phyloP scores from a whole-genome alignment of 2,113 vertebrate species.

The Petrocephalus zakoni region DNA sequence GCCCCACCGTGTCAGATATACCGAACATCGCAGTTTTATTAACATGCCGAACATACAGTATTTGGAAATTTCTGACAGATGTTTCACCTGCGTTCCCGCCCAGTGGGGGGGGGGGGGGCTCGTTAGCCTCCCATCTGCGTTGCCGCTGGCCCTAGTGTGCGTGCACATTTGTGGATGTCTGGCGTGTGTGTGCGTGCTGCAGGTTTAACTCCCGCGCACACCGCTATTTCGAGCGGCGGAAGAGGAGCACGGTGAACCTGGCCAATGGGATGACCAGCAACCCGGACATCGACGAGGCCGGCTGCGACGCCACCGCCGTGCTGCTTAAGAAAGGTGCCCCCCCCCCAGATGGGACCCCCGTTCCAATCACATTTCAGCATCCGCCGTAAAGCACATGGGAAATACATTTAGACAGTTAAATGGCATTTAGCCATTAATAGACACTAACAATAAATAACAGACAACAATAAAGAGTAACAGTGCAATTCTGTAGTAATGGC shows the following conservation, averaged over 20 bases:
- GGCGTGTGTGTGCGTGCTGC: neutral
- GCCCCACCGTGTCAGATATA: neutral
- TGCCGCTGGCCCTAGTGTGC: neutral
- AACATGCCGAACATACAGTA: neutral
- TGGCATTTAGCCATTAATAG: neutral
- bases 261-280: conserved; percentile 78
- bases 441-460: neutral
- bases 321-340: conserved; percentile 86
- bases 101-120: neutral
- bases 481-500: too few species aligned
- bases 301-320: conserved; percentile 82
- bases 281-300: conserved; percentile 75
- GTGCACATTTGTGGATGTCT: neutral
- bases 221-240: conserved; percentile 75
- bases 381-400: neutral
- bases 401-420: neutral
- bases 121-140: neutral
- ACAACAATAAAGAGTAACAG: neutral
- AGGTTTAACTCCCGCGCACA: conserved; percentile 75
- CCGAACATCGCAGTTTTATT: neutral
- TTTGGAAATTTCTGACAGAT: neutral
- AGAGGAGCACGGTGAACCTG: conserved; percentile 74
- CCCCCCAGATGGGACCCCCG: neutral
- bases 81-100: neutral
- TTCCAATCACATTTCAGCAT: neutral